Base-by-base conservation (phyloP, 2,888 invertebrate species). In the Drosophila rellima region DNA sequence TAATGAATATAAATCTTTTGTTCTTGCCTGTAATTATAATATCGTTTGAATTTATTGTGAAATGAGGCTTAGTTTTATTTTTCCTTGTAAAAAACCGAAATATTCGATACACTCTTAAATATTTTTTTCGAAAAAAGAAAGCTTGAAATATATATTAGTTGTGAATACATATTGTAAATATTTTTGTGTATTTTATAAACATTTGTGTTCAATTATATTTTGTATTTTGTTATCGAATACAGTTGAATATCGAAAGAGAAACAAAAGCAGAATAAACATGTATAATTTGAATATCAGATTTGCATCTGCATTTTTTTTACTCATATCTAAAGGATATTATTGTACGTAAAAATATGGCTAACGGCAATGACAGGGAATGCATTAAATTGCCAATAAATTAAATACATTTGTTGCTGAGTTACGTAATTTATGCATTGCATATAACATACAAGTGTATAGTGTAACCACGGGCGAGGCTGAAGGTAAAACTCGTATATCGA, bases 391-490 rank as follows among this genome's bases (percentile, higher is more conserved):
- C 63, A 63, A 67, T 63, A 51, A 56, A 68, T 56, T 50, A 50
- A 45, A 51, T 51, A 45, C 37, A 55, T 42, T 55, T 63, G 55
- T 42, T n/a, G 48, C 18, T 39, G 13, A 17, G 10, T 40, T 17
- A 33, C 18, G 50, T 54, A 48, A 67, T 62, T 56, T 56, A 66
- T 73, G 48, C 56, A 61, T 52, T 54, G 42, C 52, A 71, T 64
- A 42, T 15, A 33, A 71, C 61, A 42, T 15, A 33, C 17, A 26
- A 56, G 29, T 47, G 45, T 56, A 47, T 45, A 40, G 51, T 17
- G 20, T 55, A 56, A 45, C 56, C 44, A 33, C 33, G 11, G 55
- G 45, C 37, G 10, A 33, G 31, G 31, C 40, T 54, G 20, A 42
- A 18, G 54, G 56, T 45, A 45, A 26, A 35, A 3, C n/a, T 35